Evolutionary conservation across 2,888 invertebrate species (phyloP).

Genomic region (Oligia strigilis): DNA sequence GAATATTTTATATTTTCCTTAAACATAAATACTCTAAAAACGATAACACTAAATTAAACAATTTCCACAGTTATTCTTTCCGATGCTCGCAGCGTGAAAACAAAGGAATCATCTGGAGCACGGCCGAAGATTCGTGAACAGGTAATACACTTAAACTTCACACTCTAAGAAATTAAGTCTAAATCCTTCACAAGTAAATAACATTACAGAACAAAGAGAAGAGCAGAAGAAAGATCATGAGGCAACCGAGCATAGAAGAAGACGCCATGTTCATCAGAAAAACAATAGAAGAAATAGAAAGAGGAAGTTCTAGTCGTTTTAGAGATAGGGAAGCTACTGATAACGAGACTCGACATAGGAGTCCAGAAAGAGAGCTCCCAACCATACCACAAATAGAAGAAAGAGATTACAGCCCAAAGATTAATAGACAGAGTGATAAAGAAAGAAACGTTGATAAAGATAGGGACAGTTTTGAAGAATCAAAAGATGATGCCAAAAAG

Average conservation of each 20-base stretch:
- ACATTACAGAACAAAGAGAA: slow-evolving; percentile 78
- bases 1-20: not conserved
- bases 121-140: slow-evolving; percentile 81
- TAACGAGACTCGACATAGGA: slow-evolving; percentile 62
- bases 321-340: slow-evolving; percentile 70
- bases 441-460: slow-evolving; percentile 68
- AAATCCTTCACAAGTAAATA: slow-evolving; percentile 59
- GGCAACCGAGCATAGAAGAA: slow-evolving; percentile 87
- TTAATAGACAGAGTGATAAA: slow-evolving; percentile 71
- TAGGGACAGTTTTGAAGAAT: slow-evolving; percentile 76
- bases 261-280: slow-evolving; percentile 87
- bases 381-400: slow-evolving; percentile 70
- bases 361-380: slow-evolving; percentile 64
- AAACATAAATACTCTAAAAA: not conserved
- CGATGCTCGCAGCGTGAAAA: slow-evolving; percentile 76
- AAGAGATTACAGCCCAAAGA: slow-evolving; percentile 72
- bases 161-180: slow-evolving; percentile 28
- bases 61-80: slow-evolving; percentile 75
- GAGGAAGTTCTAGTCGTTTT: slow-evolving; percentile 82
- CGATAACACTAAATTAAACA: not conserved
- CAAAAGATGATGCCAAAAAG: slow-evolving; percentile 80
- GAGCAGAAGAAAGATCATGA: slow-evolving; percentile 75
- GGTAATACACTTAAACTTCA: slow-evolving; percentile 74
- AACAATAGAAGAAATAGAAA: slow-evolving; percentile 88
- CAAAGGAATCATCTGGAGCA: slow-evolving; percentile 73